These are phyloP conservation scores for Thamnophis sirtalis DNA, from an alignment of 2,113 vertebrate species.

Conservation along the genomic window DNA sequence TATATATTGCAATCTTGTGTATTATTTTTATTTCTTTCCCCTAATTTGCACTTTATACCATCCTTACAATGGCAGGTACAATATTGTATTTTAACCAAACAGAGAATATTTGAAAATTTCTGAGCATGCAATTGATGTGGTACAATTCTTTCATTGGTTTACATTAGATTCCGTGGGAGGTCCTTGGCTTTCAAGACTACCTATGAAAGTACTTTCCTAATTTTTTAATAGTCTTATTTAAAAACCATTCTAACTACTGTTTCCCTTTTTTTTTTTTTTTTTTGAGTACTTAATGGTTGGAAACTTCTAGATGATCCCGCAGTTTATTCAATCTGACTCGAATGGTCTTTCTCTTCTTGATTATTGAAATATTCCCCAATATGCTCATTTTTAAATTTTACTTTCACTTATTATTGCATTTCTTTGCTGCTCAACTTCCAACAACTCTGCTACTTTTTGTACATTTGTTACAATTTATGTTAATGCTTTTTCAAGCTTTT, in stretches of 20 bases:
- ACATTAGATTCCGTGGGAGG: not conserved
- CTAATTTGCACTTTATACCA: not conserved
- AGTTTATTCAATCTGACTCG: fast-evolving
- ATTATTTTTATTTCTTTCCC: not conserved
- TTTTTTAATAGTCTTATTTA: not conserved
- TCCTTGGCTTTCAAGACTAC: not conserved
- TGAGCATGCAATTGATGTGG: not conserved
- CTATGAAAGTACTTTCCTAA: not conserved
- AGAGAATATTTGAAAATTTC: not conserved
- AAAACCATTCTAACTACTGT: not conserved
- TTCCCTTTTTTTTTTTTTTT: not conserved
- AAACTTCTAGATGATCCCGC: not conserved
- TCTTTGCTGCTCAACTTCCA: not conserved
- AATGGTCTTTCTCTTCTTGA: constrained; percentile 32
- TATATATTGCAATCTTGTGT: not conserved
- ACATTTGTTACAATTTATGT: fast-evolving
- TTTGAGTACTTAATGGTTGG: constrained; percentile 4
- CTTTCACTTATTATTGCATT: not conserved
- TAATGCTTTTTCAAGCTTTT: not conserved
- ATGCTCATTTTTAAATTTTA: not conserved
- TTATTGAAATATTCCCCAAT: not conserved
- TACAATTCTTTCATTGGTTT: not conserved
- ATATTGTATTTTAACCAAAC: not conserved
- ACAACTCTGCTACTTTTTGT: not conserved
- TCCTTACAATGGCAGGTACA: not conserved